Conservation (phyloP, 2,113 vertebrate species). For the Pontoporia blainvillei region DNA sequence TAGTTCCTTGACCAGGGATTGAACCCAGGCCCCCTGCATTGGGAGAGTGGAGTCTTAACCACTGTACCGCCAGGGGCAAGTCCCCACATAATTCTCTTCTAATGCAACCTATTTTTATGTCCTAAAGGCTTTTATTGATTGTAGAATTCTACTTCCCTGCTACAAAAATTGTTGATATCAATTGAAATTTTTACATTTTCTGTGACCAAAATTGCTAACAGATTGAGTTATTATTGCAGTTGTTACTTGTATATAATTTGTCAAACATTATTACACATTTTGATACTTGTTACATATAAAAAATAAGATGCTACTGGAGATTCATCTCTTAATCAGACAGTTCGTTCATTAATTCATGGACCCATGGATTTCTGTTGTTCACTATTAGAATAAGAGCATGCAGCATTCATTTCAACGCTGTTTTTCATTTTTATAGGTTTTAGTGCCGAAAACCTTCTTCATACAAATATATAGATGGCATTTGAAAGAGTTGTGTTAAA, state of each 20-base stretch:
- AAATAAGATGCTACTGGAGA: background rate
- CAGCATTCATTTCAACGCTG: background rate
- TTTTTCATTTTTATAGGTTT: background rate
- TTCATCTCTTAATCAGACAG: background rate
- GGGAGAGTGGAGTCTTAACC: no score
- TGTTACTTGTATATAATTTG: background rate
- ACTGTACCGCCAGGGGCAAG: no score
- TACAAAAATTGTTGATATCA: background rate
- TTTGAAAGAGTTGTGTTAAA: background rate
- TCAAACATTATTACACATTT: background rate
- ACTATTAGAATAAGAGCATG: background rate
- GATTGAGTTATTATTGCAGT: background rate
- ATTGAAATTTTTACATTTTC: slow-evolving; percentile 4
- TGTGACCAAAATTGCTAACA: background rate
- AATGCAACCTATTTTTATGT: background rate
- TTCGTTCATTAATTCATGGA: background rate
- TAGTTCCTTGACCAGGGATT: no score
- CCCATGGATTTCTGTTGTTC: background rate
- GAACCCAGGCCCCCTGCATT: no score
- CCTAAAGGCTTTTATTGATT: background rate
- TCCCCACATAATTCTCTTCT: background rate
- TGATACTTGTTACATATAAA: background rate
- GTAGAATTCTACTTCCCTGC: background rate
- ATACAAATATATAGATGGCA: background rate
- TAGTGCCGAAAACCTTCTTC: slow-evolving; percentile 1